Conservation (phyloP, 2,888 invertebrate species). For the Plebejus argus region DNA sequence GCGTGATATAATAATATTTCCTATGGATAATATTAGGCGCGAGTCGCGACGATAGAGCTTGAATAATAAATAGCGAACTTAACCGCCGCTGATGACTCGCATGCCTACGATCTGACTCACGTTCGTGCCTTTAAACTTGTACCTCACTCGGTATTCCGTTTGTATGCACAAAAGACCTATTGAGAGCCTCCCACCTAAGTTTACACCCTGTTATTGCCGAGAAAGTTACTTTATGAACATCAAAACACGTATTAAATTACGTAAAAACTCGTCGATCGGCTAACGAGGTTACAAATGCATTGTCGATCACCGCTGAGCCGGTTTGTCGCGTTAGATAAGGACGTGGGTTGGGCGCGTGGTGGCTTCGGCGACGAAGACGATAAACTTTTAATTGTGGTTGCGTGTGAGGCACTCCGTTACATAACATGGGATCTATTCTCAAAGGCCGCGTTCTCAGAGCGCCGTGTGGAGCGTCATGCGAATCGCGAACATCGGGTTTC, state of each 20-base stretch:
- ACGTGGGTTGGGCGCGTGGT: constrained; percentile 35
- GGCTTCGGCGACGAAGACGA: constrained; percentile 31
- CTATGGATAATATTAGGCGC: constrained; percentile 15
- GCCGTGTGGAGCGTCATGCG: constrained; percentile 52
- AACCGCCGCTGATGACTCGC: constrained; percentile 52
- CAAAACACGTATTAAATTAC: neutral
- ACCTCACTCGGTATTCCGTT: constrained; percentile 65
- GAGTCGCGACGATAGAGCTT: constrained; percentile 18
- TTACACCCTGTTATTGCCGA: neutral
- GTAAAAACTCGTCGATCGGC: constrained; percentile 53
- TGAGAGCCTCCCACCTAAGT: constrained; percentile 7
- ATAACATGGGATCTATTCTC: constrained; percentile 69
- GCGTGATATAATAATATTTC: constrained; percentile 2
- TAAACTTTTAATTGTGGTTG: constrained; percentile 59
- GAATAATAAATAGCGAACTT: constrained; percentile 28
- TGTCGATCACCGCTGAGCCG: constrained; percentile 52
- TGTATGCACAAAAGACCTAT: constrained; percentile 38
- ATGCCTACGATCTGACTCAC: constrained; percentile 71
- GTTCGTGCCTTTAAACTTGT: constrained; percentile 55
- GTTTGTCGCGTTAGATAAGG: constrained; percentile 55
- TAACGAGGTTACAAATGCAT: constrained; percentile 50
- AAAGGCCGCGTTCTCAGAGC: constrained; percentile 62
- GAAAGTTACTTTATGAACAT: neutral
- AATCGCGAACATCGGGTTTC: constrained; percentile 57
- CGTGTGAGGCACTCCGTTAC: constrained; percentile 67